These are phyloP conservation scores for Psilopogon haemacephalus DNA, from an alignment of 2,113 vertebrate genomes.

Conservation along the genomic window DNA sequence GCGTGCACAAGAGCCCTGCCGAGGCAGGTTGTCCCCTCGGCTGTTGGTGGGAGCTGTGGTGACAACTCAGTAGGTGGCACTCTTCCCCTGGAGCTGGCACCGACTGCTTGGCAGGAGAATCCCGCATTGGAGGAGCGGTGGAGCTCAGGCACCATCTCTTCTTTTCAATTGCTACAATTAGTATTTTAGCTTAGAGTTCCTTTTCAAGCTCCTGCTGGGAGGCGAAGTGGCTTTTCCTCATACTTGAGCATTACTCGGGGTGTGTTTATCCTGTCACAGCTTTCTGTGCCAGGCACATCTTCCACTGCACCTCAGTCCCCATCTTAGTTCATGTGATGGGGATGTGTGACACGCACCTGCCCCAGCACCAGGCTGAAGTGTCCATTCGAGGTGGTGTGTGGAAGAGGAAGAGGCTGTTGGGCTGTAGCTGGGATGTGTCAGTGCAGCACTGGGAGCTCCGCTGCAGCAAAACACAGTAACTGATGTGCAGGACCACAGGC, in stretches of 20 bases:
- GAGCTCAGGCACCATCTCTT: background rate
- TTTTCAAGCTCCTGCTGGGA: background rate
- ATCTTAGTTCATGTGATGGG: accelerated
- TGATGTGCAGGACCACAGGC: background rate
- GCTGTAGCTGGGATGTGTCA: background rate
- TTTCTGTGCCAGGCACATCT: background rate
- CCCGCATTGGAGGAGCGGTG: background rate
- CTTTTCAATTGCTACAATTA: background rate
- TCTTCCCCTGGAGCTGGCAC: slow-evolving; percentile 37
- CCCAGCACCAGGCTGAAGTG: background rate
- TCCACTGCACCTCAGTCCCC: background rate
- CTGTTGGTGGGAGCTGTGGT: background rate
- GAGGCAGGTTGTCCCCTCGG: background rate
- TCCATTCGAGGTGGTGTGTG: background rate
- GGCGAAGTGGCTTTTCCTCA: background rate
- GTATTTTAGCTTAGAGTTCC: background rate
- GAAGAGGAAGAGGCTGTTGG: background rate
- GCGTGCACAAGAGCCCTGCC: accelerated
- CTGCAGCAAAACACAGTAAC: accelerated
- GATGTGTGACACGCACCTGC: background rate
- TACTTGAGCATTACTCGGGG: background rate
- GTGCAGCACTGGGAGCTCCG: accelerated
- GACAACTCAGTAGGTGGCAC: slow-evolving; percentile 56
- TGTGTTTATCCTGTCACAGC: background rate
- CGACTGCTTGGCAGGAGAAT: background rate